Conservation (phyloP, 2,113 vertebrate genomes). For the Aramus guarauna region DNA sequence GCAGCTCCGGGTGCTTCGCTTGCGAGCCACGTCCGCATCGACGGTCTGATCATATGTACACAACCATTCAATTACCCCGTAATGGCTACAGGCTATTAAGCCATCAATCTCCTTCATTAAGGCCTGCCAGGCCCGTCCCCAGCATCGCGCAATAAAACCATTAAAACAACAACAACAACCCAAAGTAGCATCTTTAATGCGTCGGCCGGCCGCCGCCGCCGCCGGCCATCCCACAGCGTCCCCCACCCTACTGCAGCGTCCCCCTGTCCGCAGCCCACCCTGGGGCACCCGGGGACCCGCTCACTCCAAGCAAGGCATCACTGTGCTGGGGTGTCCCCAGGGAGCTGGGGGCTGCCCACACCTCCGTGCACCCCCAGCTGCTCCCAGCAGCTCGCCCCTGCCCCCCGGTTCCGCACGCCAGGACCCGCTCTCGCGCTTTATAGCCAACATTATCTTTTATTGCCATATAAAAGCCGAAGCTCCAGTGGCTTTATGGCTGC, state of each 20-base stretch:
- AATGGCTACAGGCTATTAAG: constrained; percentile 54
- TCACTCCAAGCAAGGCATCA: accelerated
- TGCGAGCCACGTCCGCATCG: background rate
- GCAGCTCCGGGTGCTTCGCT: accelerated
- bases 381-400: background rate
- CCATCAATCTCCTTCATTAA: constrained; percentile 58
- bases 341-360: background rate
- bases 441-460: constrained; percentile 55
- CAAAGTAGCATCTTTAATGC: background rate
- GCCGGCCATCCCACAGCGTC: accelerated
- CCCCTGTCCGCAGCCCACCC: background rate
- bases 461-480: constrained; percentile 28
- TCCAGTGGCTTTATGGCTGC: constrained; percentile 43
- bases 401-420: background rate
- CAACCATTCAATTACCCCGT: constrained; percentile 56
- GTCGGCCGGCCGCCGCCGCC: accelerated
- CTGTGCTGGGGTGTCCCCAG: background rate
- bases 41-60: constrained; percentile 27
- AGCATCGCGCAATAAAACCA: constrained; percentile 4
- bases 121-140: constrained; percentile 11
- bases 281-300: accelerated
- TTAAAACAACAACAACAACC: background rate
- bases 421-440: constrained; percentile 22
- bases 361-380: background rate
- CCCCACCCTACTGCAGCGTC: accelerated